These are phyloP conservation scores for Diorhabda sublineata DNA, from an alignment of 1,140 invertebrate species.

Conservation along the genomic window DNA sequence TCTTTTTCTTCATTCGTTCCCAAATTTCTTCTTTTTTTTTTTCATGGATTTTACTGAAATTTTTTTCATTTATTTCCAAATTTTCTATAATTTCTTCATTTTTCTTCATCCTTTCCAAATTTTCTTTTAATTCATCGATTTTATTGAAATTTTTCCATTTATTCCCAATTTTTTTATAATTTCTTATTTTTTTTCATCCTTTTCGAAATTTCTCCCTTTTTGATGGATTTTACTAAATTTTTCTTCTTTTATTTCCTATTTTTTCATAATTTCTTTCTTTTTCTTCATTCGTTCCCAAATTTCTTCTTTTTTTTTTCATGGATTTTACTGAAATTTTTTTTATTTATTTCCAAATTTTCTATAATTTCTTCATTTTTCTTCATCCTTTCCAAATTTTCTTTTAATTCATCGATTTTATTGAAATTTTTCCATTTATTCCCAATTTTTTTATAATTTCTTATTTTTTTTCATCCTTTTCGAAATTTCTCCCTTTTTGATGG, in stretches of 20 bases:
- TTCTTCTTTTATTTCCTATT: conserved; percentile 42
- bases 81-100: conserved; percentile 27
- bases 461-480: conserved; percentile 32
- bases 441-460: no score
- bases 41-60: conserved; percentile 19
- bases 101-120: conserved; percentile 35
- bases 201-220: conserved; percentile 34
- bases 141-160: no score
- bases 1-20: conserved; percentile 9
- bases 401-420: no score
- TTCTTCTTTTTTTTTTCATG: no score
- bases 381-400: conserved; percentile 26
- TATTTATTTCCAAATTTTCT: not conserved
- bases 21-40: conserved; percentile 38
- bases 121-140: no score
- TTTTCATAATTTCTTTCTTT: no score
- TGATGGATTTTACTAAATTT: conserved; percentile 33
- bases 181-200: conserved; percentile 20
- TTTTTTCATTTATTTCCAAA: conserved; percentile 21
- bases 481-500: conserved; percentile 30
- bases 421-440: no score
- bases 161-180: no score
- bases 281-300: no score
- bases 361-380: conserved; percentile 38
- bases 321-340: no score